Evolutionary conservation across 2,888 invertebrate genomes (phyloP).

Genomic region (Drosophila macrospina): DNA sequence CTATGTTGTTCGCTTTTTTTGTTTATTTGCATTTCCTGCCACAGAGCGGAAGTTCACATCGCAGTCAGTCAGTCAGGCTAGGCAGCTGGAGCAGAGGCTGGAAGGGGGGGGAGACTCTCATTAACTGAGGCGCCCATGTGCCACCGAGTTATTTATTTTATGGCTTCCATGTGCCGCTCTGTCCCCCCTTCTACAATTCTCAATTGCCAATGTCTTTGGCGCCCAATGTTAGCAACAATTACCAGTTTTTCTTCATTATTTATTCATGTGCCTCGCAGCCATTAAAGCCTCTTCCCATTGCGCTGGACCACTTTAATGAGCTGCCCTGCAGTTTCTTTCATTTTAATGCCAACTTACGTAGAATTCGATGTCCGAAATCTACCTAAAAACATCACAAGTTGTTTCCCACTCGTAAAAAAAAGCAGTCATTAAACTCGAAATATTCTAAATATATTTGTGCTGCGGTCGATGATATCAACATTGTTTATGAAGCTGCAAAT

Average conservation of each 20-base stretch:
- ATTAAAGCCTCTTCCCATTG: slow-evolving; percentile 42
- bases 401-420: slow-evolving; percentile 24
- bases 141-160: slow-evolving; percentile 58
- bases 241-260: slow-evolving; percentile 13
- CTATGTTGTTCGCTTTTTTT: slow-evolving; percentile 55
- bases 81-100: background rate
- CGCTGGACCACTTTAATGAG: slow-evolving; percentile 13
- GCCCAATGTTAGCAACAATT: slow-evolving; percentile 16
- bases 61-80: slow-evolving; percentile 30
- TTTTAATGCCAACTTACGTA: slow-evolving; percentile 8
- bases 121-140: slow-evolving; percentile 44
- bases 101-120: slow-evolving; percentile 19
- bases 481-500: slow-evolving; percentile 33
- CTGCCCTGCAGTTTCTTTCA: slow-evolving; percentile 18
- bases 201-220: slow-evolving; percentile 29
- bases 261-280: slow-evolving; percentile 17
- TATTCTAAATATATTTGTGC: slow-evolving; percentile 28
- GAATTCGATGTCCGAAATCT: background rate
- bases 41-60: slow-evolving; percentile 58
- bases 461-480: slow-evolving; percentile 50
- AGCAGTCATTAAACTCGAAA: slow-evolving; percentile 29
- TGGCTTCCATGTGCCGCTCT: slow-evolving; percentile 35
- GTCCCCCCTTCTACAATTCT: background rate
- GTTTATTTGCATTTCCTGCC: slow-evolving; percentile 80
- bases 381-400: background rate